phyloP scores from a whole-genome alignment of 1,140 invertebrate genomes.

The Rhyacophila brunnea region DNA sequence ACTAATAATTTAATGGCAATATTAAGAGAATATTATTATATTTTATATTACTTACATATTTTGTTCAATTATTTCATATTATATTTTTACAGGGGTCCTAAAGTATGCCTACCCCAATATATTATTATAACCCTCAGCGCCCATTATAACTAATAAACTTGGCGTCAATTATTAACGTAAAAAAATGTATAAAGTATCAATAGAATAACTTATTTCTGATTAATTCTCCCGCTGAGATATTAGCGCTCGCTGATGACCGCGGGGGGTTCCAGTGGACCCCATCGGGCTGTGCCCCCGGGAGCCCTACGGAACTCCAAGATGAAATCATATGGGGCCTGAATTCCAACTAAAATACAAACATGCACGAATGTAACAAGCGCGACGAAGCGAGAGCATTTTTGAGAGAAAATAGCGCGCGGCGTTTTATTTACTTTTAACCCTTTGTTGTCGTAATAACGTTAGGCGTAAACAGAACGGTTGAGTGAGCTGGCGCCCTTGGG shows the following conservation, averaged over 20 bases:
- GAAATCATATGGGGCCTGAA: constrained; percentile 1
- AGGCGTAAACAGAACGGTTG: constrained; percentile 25
- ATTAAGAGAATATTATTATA: too few species aligned
- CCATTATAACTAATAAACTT: constrained; percentile 20
- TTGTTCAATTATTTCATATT: too few species aligned
- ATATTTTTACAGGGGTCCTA: neutral
- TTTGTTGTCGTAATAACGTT: constrained; percentile 25
- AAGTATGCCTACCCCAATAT: neutral
- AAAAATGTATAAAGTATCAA: constrained; percentile 17
- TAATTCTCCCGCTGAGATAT: constrained; percentile 2
- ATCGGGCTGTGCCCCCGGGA: constrained; percentile 1
- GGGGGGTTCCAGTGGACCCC: neutral
- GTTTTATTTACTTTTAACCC: constrained; percentile 18
- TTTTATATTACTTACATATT: too few species aligned
- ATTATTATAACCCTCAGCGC: neutral
- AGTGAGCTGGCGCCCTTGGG: constrained; percentile 6
- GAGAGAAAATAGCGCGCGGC: constrained; percentile 18
- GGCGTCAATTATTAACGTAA: constrained; percentile 18
- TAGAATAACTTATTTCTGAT: constrained; percentile 8
- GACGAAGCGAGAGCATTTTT: neutral
- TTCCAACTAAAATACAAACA: neutral
- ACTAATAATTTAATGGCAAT: too few species aligned
- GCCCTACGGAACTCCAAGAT: neutral
- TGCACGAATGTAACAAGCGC: neutral
- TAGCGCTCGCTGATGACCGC: neutral